These are phyloP conservation scores for Delichon dasypus DNA, from an alignment of 2,797 vertebrate genomes.

Conservation along the genomic window DNA sequence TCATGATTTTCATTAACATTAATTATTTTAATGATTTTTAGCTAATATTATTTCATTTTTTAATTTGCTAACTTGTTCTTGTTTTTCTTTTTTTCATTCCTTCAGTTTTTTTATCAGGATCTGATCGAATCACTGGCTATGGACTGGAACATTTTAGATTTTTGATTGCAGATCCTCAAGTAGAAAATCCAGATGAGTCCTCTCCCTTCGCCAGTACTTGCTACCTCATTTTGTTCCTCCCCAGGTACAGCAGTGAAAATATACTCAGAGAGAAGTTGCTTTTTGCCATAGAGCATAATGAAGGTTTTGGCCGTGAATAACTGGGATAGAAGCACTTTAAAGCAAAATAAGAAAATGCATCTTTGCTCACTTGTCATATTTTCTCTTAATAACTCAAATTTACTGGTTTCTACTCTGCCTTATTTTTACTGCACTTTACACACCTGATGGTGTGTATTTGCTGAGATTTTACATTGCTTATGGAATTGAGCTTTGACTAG, in stretches of 20 bases:
- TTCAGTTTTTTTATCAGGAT: slow-evolving; percentile 75
- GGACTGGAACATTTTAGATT: background rate
- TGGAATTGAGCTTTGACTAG: background rate
- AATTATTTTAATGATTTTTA: background rate
- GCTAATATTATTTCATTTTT: background rate
- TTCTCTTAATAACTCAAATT: background rate
- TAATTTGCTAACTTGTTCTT: background rate
- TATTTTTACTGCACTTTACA: background rate
- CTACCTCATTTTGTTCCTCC: slow-evolving; percentile 20
- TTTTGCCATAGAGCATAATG: slow-evolving; percentile 48
- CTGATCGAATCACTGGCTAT: slow-evolving; percentile 35
- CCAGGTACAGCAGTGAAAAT: slow-evolving; percentile 69
- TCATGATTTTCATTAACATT: background rate
- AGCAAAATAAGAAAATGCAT: background rate
- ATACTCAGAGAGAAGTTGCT: slow-evolving; percentile 62
- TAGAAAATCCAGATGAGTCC: slow-evolving; percentile 33
- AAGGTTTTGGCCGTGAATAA: slow-evolving; percentile 33
- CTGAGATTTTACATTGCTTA: background rate
- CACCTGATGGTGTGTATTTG: background rate
- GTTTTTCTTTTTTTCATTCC: background rate
- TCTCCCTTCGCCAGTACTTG: slow-evolving; percentile 54
- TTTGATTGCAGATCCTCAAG: background rate
- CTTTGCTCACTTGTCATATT: background rate
- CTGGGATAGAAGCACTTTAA: background rate
- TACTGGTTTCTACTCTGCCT: background rate